Conservation (phyloP, 2,888 invertebrate species). For the Bursaphelenchus okinawaensis region DNA sequence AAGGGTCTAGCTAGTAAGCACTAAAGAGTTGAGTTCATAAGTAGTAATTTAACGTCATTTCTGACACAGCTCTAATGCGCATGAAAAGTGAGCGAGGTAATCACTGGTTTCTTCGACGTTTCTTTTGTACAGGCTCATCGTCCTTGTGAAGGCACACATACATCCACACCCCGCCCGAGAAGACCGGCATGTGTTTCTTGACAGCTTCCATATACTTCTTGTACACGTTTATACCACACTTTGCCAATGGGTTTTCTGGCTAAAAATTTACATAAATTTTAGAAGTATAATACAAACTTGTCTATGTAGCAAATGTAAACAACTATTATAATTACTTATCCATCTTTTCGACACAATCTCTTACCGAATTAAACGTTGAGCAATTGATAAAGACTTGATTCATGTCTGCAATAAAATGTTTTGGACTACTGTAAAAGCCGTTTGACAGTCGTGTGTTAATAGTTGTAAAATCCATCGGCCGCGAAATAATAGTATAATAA, state of each 20-base stretch:
- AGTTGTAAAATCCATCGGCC: constrained; percentile 26
- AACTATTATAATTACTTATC: neutral
- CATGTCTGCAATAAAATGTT: constrained; percentile 31
- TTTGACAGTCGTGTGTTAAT: constrained; percentile 17
- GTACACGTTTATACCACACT: constrained; percentile 26
- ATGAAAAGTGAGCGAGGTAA: neutral
- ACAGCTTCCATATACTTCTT: constrained; percentile 32
- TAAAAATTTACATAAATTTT: too few species aligned
- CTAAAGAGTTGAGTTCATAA: too few species aligned
- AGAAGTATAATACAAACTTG: too few species aligned
- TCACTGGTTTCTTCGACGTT: neutral
- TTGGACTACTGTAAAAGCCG: constrained; percentile 12
- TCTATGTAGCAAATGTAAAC: neutral
- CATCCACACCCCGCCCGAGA: constrained; percentile 15
- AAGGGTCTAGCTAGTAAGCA: too few species aligned
- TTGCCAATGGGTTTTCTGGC: constrained; percentile 20
- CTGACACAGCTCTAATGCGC: too few species aligned
- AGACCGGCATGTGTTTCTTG: constrained; percentile 25
- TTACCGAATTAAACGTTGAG: constrained; percentile 31
- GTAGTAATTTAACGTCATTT: too few species aligned
- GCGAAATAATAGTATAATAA: constrained; percentile 24
- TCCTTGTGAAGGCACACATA: constrained; percentile 7
- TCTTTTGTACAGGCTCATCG: neutral
- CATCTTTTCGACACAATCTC: neutral
- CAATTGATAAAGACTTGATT: constrained; percentile 33